These are phyloP conservation scores for Dorcus hopei DNA, from an alignment of 2,888 invertebrate species.

Conservation along the genomic window DNA sequence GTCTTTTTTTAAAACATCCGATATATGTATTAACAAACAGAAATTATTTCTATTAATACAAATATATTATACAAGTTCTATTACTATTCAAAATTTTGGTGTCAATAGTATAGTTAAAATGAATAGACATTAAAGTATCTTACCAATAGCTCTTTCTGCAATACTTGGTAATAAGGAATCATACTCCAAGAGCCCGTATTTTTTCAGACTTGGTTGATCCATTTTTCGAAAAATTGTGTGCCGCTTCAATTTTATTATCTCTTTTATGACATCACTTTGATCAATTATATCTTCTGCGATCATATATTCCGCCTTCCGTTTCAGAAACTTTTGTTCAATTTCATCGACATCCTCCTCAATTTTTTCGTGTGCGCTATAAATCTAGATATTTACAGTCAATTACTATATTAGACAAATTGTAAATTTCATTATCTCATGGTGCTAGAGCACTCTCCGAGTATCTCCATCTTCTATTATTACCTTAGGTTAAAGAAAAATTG, in stretches of 20 bases:
- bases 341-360: slow-evolving; percentile 26
- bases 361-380: slow-evolving; percentile 21
- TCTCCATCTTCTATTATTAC: too few relatives aligned
- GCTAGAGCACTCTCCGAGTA: too few relatives aligned
- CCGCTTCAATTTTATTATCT: slow-evolving; percentile 34
- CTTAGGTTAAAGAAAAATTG: too few relatives aligned
- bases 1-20: too few relatives aligned
- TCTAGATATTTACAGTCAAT: slow-evolving; percentile 12
- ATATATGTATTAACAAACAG: too few relatives aligned
- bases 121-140: not conserved
- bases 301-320: slow-evolving; percentile 34
- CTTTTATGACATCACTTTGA: slow-evolving; percentile 25
- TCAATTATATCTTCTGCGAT: slow-evolving; percentile 30
- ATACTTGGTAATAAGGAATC: slow-evolving; percentile 36
- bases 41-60: too few relatives aligned
- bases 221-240: slow-evolving; percentile 29
- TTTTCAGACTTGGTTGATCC: slow-evolving; percentile 17
- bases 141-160: slow-evolving; percentile 37
- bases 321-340: slow-evolving; percentile 36
- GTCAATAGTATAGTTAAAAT: too few relatives aligned
- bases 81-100: too few relatives aligned
- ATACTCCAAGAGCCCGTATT: slow-evolving; percentile 37
- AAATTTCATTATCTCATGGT: too few relatives aligned
- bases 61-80: too few relatives aligned
- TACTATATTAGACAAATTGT: not conserved